Conservation (phyloP, 1,140 invertebrate species). For the Campoletis sonorensis region DNA sequence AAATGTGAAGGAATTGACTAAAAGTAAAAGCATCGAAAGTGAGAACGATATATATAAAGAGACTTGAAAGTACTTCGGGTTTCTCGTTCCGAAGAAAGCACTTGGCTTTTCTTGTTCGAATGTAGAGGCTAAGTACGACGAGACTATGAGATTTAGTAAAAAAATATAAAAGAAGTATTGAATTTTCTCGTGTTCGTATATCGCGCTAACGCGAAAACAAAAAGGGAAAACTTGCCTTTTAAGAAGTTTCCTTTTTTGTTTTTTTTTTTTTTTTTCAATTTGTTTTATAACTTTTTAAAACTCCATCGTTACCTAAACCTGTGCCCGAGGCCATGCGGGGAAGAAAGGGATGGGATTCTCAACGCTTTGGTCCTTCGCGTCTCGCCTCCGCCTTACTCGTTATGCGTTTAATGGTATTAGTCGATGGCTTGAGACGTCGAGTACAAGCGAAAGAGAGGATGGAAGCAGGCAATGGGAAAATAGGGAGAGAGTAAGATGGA, state of each 20-base stretch:
- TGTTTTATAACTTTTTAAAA: constrained; percentile 57
- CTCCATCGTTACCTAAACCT: constrained; percentile 40
- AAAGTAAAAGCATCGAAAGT: constrained; percentile 2
- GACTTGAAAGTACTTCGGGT: not conserved
- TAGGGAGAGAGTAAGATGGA: constrained; percentile 34
- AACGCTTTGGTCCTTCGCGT: constrained; percentile 9
- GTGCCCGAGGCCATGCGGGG: not conserved
- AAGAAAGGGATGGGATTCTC: not conserved
- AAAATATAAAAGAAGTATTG: not conserved
- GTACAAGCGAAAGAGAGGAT: constrained; percentile 52
- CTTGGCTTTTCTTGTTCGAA: constrained; percentile 2
- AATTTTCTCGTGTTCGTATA: constrained; percentile 10
- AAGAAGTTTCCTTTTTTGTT: constrained; percentile 59
- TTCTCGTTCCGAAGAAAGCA: not conserved
- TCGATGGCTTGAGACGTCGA: constrained; percentile 50
- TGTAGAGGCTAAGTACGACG: not conserved
- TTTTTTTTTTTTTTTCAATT: too few relatives aligned
- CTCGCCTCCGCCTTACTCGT: constrained; percentile 27
- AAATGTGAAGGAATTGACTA: not conserved
- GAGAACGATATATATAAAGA: not conserved
- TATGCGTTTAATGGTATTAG: constrained; percentile 50
- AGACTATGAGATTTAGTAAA: not conserved
- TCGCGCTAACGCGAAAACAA: constrained; percentile 59
- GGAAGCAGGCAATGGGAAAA: constrained; percentile 35
- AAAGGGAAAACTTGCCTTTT: constrained; percentile 67